phyloP scores from a whole-genome alignment of 2,113 vertebrate species.

The Probosciger aterrimus region DNA sequence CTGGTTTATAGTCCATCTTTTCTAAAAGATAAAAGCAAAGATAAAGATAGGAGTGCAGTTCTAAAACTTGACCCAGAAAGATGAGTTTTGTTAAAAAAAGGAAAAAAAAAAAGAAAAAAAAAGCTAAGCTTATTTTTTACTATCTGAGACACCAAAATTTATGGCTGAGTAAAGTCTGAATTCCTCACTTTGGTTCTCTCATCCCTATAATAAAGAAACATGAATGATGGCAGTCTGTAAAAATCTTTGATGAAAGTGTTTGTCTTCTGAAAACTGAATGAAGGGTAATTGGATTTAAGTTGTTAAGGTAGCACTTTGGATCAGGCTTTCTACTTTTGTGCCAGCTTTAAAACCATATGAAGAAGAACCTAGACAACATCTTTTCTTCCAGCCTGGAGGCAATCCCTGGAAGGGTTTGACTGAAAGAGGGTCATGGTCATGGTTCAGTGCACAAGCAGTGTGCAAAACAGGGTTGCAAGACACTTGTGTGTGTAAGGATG shows the following conservation, averaged over 20 bases:
- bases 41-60: background rate
- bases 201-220: background rate
- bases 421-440: background rate
- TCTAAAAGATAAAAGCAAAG: background rate
- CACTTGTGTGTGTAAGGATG: fast-evolving
- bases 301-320: background rate
- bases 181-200: background rate
- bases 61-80: background rate
- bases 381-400: background rate
- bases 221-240: background rate
- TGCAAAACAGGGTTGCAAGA: background rate
- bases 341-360: background rate
- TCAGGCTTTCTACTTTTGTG: background rate
- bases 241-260: background rate
- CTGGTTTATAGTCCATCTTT: background rate
- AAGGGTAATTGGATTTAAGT: background rate
- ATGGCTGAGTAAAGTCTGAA: background rate
- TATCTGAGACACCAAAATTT: background rate
- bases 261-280: background rate
- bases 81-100: background rate
- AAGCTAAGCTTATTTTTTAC: background rate
- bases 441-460: background rate
- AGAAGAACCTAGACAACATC: background rate
- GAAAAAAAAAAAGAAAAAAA: background rate
- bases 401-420: background rate